phyloP scores from a whole-genome alignment of 2,113 vertebrate genomes.

The Cyanistes caeruleus region DNA sequence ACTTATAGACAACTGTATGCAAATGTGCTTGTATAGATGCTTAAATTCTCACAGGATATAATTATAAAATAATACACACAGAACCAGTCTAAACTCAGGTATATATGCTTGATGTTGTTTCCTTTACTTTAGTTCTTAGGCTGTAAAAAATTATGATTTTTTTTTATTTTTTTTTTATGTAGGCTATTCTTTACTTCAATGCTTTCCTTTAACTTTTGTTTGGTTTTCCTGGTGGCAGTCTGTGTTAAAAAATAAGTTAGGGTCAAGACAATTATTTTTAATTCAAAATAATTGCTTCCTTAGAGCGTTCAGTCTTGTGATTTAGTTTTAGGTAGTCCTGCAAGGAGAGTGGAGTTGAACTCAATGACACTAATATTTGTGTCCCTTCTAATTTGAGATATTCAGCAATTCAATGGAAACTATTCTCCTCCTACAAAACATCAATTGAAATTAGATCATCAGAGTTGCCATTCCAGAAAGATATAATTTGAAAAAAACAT shows the following conservation, averaged over 20 bases:
- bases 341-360: background rate
- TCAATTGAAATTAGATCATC: background rate
- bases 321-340: background rate
- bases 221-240: background rate
- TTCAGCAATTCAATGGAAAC: background rate
- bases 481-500: background rate
- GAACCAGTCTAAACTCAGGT: background rate
- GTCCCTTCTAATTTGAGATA: background rate
- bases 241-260: background rate
- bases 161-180: background rate
- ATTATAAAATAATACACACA: background rate
- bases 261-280: background rate
- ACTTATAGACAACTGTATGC: background rate
- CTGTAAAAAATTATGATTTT: background rate
- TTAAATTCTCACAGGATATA: background rate
- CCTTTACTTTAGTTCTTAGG: background rate
- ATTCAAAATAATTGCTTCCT: background rate
- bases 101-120: background rate
- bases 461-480: background rate
- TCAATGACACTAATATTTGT: rapidly evolving
- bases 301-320: background rate
- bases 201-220: background rate
- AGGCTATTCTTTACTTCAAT: background rate
- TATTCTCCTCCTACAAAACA: background rate
- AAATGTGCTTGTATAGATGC: rapidly evolving